A percentile compares a stretch with the other conserved stretches of the same genome.
Conservation (phyloP, 2,888 invertebrate species). For the Vesta saturnalis region DNA sequence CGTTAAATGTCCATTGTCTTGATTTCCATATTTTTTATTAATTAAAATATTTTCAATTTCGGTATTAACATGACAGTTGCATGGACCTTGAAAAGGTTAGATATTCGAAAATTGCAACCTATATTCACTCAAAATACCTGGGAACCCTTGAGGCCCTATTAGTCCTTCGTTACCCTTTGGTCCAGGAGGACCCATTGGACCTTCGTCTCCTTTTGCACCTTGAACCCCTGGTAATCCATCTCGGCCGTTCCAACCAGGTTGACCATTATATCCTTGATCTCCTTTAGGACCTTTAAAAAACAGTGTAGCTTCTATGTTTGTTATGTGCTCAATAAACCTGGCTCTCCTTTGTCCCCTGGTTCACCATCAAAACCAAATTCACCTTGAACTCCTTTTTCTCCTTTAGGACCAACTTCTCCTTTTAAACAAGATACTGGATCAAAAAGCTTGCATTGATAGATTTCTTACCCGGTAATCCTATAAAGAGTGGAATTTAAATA, state of each 20-base stretch:
- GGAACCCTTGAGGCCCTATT: neutral
- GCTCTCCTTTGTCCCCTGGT: neutral
- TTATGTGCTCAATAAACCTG: neutral
- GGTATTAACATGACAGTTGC: too few species aligned
- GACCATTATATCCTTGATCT: too few species aligned
- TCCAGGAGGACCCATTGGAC: neutral
- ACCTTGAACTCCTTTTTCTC: constrained; percentile 1
- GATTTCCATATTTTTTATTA: too few species aligned
- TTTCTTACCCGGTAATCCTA: neutral
- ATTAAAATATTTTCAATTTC: too few species aligned
- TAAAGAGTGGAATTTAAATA: too few species aligned
- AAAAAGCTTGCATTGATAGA: neutral
- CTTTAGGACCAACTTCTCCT: neutral
- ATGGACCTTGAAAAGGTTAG: constrained; percentile 9
- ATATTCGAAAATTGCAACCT: neutral
- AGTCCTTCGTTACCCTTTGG: neutral
- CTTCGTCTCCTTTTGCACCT: neutral
- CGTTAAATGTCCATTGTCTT: too few species aligned
- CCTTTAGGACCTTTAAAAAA: too few species aligned
- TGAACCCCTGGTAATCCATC: too few species aligned
- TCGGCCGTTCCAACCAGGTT: too few species aligned
- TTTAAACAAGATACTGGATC: too few species aligned
- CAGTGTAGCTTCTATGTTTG: too few species aligned
- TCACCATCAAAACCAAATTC: neutral
- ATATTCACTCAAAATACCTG: neutral